Evolutionary conservation across 2,113 vertebrate species (phyloP).

Genomic region (Indri indri): DNA sequence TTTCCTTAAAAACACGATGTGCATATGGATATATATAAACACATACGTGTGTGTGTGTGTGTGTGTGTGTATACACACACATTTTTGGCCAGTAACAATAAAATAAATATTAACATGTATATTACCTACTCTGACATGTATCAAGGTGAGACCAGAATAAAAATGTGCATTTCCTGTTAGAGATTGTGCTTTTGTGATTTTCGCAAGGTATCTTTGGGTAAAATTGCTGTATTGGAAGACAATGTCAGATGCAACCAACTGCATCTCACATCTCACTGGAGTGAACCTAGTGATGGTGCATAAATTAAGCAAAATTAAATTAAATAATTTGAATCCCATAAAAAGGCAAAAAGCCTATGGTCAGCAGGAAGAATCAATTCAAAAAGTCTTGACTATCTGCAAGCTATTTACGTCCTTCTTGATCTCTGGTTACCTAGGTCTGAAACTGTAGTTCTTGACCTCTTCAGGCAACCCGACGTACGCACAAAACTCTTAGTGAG

Average conservation of each 20-base stretch:
- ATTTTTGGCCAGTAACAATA: background rate
- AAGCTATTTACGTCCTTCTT: background rate
- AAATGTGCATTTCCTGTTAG: background rate
- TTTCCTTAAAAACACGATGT: background rate
- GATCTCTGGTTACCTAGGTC: background rate
- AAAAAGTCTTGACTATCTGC: conserved; percentile 28
- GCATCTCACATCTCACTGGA: conserved; percentile 12
- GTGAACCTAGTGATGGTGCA: conserved; percentile 4
- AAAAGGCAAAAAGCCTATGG: conserved; percentile 38
- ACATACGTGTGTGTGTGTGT: background rate
- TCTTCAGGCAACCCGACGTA: background rate
- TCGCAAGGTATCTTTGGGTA: background rate
- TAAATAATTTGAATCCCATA: conserved; percentile 53
- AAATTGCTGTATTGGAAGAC: conserved; percentile 1
- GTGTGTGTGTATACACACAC: background rate
- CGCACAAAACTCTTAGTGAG: background rate
- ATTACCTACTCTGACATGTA: background rate
- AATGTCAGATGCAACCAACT: conserved; percentile 46
- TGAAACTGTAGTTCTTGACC: background rate
- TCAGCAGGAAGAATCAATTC: conserved; percentile 47
- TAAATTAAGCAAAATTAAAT: conserved; percentile 67
- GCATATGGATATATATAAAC: background rate
- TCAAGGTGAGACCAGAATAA: background rate
- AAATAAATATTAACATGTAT: background rate
- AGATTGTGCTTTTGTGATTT: conserved; percentile 33